These are phyloP conservation scores for Scaptomyza flava DNA, from an alignment of 2,888 invertebrate species.

Conservation along the genomic window DNA sequence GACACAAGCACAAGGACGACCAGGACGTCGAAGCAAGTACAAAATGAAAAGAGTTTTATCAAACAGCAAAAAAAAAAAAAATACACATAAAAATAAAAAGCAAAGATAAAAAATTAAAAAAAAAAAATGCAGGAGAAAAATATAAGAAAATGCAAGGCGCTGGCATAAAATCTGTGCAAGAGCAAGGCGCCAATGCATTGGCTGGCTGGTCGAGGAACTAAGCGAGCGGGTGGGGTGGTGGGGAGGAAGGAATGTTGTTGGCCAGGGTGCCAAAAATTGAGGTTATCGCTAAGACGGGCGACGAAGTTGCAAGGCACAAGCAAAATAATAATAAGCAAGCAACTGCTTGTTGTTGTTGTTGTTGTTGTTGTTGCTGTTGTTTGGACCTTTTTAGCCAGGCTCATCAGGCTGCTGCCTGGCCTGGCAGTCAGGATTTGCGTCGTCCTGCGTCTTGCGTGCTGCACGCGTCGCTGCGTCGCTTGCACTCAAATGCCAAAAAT, in stretches of 20 bases:
- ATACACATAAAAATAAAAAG: conserved; percentile 14
- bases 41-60: conserved; percentile 75
- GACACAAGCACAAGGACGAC: conserved; percentile 38
- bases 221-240: neutral
- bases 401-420: conserved; percentile 56
- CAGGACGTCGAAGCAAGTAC: conserved; percentile 39
- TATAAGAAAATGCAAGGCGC: conserved; percentile 62
- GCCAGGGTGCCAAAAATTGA: conserved; percentile 80
- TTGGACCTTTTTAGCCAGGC: conserved; percentile 54
- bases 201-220: conserved; percentile 14
- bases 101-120: conserved; percentile 3
- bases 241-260: conserved; percentile 55
- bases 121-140: neutral
- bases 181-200: conserved; percentile 54
- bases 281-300: conserved; percentile 68
- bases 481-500: conserved; percentile 75
- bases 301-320: conserved; percentile 31
- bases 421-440: conserved; percentile 29
- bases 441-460: conserved; percentile 64
- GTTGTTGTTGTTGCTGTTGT: conserved; percentile 1
- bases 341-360: conserved; percentile 21
- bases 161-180: conserved; percentile 71
- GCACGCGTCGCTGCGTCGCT: conserved; percentile 75
- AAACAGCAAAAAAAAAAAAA: conserved; percentile 31
- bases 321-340: conserved; percentile 50